phyloP scores from a whole-genome alignment of 2,113 vertebrate species.

The Limanda limanda region DNA sequence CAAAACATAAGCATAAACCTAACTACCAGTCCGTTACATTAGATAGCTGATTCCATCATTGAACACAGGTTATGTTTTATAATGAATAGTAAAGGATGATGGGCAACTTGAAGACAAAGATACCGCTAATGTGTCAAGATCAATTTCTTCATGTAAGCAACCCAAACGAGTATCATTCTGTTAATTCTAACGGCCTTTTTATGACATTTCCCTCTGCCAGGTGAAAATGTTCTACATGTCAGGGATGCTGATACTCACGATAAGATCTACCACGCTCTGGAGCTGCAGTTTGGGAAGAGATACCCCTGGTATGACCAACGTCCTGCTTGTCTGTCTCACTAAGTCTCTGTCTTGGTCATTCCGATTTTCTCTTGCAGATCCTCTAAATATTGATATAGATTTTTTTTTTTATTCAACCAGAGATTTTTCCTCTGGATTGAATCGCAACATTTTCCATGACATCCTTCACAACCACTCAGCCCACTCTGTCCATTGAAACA shows the following conservation, averaged over 20 bases:
- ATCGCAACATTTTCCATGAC: not conserved
- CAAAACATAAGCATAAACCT: too few relatives aligned
- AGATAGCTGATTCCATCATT: not conserved
- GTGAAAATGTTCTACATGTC: conserved; percentile 98
- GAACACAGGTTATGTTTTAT: not conserved
- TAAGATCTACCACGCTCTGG: conserved; percentile 94
- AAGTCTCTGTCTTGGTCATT: not conserved
- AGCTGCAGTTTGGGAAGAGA: conserved; percentile 97
- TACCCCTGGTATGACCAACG: conserved; percentile 89
- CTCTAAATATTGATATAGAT: not conserved
- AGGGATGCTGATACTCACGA: conserved; percentile 95
- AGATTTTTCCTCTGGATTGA: not conserved
- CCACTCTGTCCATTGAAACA: too few relatives aligned
- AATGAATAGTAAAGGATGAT: not conserved
- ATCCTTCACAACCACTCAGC: not conserved
- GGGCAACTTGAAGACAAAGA: not conserved
- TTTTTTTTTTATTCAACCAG: not conserved
- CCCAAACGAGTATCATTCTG: not conserved
- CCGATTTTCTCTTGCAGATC: not conserved
- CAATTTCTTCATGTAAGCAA: not conserved
- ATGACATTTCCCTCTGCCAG: conserved; percentile 69
- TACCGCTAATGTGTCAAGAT: not conserved
- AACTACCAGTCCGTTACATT: too few relatives aligned
- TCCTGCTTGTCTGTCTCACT: not conserved
- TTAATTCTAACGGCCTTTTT: not conserved